Conservation (phyloP, 2,113 vertebrate genomes). For the Cyanoramphus novaezelandiae region DNA sequence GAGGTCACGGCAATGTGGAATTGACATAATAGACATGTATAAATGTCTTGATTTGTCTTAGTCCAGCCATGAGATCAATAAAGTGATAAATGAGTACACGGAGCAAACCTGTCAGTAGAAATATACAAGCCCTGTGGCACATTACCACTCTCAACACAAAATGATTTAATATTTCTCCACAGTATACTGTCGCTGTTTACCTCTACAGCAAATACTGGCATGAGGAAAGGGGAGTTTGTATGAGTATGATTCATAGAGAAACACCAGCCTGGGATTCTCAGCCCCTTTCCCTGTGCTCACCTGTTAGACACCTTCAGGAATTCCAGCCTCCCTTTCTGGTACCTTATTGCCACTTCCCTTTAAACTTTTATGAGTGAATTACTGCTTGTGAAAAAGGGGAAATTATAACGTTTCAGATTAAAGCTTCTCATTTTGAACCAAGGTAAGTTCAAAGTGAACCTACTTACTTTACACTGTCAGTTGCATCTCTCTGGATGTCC, state of each 20-base stretch:
- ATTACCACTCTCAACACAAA: neutral
- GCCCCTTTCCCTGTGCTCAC: neutral
- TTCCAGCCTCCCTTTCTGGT: neutral
- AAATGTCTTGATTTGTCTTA: constrained; percentile 37
- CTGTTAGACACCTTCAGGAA: neutral
- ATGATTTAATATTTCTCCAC: constrained; percentile 44
- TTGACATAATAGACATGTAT: constrained; percentile 3
- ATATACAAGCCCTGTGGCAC: constrained; percentile 2
- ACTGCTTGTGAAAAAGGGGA: neutral
- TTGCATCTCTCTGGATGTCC: neutral
- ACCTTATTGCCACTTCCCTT: neutral
- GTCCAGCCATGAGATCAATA: constrained; percentile 30
- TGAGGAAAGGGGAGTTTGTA: neutral
- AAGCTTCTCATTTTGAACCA: constrained; percentile 23
- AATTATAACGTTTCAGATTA: neutral
- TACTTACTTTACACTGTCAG: neutral
- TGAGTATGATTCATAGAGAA: neutral
- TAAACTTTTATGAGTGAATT: neutral
- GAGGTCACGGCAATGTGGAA: neutral
- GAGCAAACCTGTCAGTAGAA: constrained; percentile 25
- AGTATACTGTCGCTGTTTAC: neutral
- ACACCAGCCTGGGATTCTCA: neutral
- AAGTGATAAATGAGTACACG: constrained; percentile 9
- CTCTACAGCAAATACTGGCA: neutral
- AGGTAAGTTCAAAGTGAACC: neutral